Evolutionary conservation across 2,797 vertebrate species (phyloP), one percentile per base, ranked within the genome.

Genomic region (Anolis apletophallus): DNA sequence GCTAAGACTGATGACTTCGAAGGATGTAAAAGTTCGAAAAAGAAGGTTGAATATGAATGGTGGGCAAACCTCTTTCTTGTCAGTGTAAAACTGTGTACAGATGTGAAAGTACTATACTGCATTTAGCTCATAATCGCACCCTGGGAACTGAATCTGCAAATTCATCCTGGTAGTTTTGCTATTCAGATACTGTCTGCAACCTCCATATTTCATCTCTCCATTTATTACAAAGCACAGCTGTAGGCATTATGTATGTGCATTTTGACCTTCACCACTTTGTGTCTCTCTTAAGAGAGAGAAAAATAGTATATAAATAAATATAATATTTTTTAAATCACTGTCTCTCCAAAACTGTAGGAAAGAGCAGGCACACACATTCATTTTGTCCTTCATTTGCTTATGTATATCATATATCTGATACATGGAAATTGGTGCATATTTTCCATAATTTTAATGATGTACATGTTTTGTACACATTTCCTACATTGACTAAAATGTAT

Each of bases 151-250:
- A 54, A 23, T 52, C 40, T 46, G 13, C 1, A 50, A 81, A 29
- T 67, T 16, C 16, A 34, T 36, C 61, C n/a, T n/a, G 64, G 67
- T 68, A 10, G n/a, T 29, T 50, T 34, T 36, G 14, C 76, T 57
- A 59, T 23, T 78, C 59, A 61, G 76, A 78, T 13, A 59, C 11
- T 36, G 32, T 78, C 34, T 55, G 32, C 34, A 57, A 54, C 55
- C 12, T 78, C 76, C 76, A 78, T 59, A 78, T 59, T 78, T 50
- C 59, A 55, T 19, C 55, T 78, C 57, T 78, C 54, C 32, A n/a
- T n/a, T 80, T 29, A 80, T 26, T 59, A 80, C 36, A 17, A 36
- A 64, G 40, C 78, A 46, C 59, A 36, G 23, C 76, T 7, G 13
- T 23, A 23, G 57, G 36, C 29, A 32, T 77, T 46, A 10, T n/a